Conservation (phyloP, 53 echinoderm and acorn worm species). For the Arbacia lixula region DNA sequence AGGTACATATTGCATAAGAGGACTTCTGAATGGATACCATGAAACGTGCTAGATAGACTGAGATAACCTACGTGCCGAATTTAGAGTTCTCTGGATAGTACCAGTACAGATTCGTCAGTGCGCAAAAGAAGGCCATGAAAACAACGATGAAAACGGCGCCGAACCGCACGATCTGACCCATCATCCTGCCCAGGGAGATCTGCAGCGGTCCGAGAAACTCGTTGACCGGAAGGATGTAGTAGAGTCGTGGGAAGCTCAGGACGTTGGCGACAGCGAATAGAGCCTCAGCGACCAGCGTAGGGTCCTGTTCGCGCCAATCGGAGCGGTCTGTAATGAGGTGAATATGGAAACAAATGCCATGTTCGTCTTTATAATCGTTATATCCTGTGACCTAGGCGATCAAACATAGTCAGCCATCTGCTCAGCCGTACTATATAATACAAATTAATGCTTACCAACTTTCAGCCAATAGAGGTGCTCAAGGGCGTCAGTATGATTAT, state of each 20-base stretch:
- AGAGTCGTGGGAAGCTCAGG: constrained; percentile 86
- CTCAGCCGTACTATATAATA: too few species aligned
- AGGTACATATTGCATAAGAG: not conserved
- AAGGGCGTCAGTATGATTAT: not conserved
- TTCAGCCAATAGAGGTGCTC: constrained; percentile 27
- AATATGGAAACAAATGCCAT: too few species aligned
- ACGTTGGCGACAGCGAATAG: constrained; percentile 90
- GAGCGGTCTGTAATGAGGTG: not conserved
- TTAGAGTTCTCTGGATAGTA: constrained; percentile 52
- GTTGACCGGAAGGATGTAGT: constrained; percentile 90
- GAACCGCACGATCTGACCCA: constrained; percentile 89
- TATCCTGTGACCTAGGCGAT: too few species aligned
- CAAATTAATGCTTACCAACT: not conserved
- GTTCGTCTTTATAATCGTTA: too few species aligned
- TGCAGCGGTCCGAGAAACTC: constrained; percentile 95
- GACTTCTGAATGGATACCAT: too few species aligned
- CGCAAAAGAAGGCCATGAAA: constrained; percentile 93
- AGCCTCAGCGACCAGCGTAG: constrained; percentile 75
- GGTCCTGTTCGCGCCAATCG: constrained; percentile 61
- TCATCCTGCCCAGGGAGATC: constrained; percentile 91
- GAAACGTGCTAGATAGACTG: too few species aligned
- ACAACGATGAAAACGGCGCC: constrained; percentile 87
- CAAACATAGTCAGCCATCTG: too few species aligned
- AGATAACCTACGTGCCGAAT: constrained; percentile 74
- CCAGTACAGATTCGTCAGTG: constrained; percentile 86